phyloP scores from a whole-genome alignment of 2,888 invertebrate genomes.

The Serripes groenlandicus region DNA sequence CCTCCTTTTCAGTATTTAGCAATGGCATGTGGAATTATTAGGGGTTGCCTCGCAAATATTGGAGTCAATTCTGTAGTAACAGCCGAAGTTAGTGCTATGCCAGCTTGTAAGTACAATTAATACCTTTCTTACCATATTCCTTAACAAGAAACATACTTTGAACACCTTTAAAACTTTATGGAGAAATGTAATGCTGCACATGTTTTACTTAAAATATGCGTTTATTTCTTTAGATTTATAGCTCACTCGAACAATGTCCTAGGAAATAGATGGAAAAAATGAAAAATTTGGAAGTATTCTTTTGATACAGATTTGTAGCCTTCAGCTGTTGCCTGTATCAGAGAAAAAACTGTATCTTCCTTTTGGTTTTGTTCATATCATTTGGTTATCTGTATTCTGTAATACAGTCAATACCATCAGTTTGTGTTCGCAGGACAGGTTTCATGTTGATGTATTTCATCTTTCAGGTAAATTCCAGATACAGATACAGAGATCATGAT shows the following conservation, averaged over 20 bases:
- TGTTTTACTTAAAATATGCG: neutral
- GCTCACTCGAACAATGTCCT: neutral
- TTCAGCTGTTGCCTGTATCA: neutral
- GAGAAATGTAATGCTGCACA: neutral
- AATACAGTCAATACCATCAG: too few relatives aligned
- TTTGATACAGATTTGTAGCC: neutral
- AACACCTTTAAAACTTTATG: neutral
- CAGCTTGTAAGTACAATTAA: constrained; percentile 88
- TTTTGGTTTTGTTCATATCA: neutral
- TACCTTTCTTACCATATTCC: neutral
- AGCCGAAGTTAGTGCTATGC: constrained; percentile 97
- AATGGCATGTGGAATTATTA: constrained; percentile 97
- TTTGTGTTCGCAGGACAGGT: too few relatives aligned
- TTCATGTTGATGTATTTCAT: constrained; percentile 1
- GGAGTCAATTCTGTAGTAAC: constrained; percentile 97
- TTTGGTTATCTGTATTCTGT: neutral
- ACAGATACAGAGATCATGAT: constrained; percentile 62
- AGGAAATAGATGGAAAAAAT: too few relatives aligned
- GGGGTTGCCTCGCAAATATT: constrained; percentile 97
- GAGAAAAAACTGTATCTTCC: neutral
- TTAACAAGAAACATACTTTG: too few relatives aligned
- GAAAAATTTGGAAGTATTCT: neutral
- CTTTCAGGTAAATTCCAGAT: constrained; percentile 68
- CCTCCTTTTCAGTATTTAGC: constrained; percentile 88
- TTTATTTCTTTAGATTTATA: neutral